Percentiles rank a stretch among this genome's conserved stretches.
Conservation (phyloP, 2,888 invertebrate genomes). For the Buathra laborator region DNA sequence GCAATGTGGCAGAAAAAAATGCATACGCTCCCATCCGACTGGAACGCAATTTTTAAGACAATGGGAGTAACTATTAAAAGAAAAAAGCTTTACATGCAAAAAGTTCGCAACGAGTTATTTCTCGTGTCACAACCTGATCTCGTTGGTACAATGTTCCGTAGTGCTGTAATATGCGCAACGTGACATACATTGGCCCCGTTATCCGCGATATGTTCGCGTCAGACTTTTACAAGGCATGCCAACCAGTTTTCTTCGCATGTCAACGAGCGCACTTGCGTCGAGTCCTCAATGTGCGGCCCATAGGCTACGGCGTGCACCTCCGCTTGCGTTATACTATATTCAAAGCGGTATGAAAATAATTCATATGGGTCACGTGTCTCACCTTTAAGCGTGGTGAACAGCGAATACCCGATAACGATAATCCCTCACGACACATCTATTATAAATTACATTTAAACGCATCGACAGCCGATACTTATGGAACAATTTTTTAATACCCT, state of each 20-base stretch:
- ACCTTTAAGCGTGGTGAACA: constrained; percentile 31
- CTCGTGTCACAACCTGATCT: not conserved
- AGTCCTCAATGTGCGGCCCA: constrained; percentile 10
- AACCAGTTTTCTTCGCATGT: constrained; percentile 58
- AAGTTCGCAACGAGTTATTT: constrained; percentile 12
- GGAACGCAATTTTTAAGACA: constrained; percentile 1
- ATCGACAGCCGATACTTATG: constrained; percentile 31
- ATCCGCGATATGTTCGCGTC: constrained; percentile 36
- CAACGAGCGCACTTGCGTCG: constrained; percentile 35
- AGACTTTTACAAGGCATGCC: constrained; percentile 36
- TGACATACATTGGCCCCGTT: constrained; percentile 34
- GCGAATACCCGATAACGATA: constrained; percentile 41
- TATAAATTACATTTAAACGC: constrained; percentile 27
- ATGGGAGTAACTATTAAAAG: not conserved
- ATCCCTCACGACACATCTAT: constrained; percentile 31
- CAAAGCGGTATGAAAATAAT: constrained; percentile 39
- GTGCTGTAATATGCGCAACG: not conserved
- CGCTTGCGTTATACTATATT: not conserved
- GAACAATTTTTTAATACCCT: constrained; percentile 20
- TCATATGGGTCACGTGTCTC: constrained; percentile 53
- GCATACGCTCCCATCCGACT: not conserved
- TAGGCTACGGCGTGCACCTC: constrained; percentile 1
- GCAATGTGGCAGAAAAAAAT: too few relatives aligned
- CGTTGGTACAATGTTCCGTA: not conserved
- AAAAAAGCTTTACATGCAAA: not conserved